Conservation (phyloP, 1,140 invertebrate species). For the Hesperophylax magnus region DNA sequence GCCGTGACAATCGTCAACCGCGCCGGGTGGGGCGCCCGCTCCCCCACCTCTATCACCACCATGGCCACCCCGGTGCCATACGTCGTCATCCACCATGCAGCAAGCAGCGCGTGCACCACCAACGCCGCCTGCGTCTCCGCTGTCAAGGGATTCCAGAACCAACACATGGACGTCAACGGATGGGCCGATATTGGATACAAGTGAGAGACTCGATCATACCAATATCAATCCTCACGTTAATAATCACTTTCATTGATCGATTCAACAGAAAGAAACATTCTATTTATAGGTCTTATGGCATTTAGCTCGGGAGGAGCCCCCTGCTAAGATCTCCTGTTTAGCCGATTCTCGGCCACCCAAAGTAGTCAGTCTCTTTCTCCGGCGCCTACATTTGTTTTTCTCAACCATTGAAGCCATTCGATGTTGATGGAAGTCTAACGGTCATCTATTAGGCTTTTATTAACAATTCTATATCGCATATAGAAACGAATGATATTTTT, state of each 20-base stretch:
- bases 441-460: too few species aligned
- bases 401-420: too few species aligned
- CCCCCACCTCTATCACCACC: conserved; percentile 65
- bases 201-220: conserved; percentile 51
- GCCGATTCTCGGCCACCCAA: too few species aligned
- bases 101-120: conserved; percentile 73
- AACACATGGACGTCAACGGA: conserved; percentile 71
- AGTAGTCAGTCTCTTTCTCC: too few species aligned
- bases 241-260: background rate
- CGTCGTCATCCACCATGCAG: conserved; percentile 83
- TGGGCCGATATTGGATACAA: conserved; percentile 83
- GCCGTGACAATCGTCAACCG: conserved; percentile 66
- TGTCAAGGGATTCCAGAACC: conserved; percentile 73
- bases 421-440: too few species aligned
- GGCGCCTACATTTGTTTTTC: too few species aligned
- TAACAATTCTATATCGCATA: too few species aligned
- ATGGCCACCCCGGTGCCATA: conserved; percentile 77
- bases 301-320: too few species aligned
- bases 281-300: too few species aligned
- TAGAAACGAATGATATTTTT: too few species aligned
- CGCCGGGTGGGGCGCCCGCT: conserved; percentile 75
- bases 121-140: conserved; percentile 67
- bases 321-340: too few species aligned
- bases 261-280: too few species aligned
- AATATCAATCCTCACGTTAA: background rate